phyloP scores from a whole-genome alignment of 2,113 vertebrate genomes.

The Ahaetulla prasina region DNA sequence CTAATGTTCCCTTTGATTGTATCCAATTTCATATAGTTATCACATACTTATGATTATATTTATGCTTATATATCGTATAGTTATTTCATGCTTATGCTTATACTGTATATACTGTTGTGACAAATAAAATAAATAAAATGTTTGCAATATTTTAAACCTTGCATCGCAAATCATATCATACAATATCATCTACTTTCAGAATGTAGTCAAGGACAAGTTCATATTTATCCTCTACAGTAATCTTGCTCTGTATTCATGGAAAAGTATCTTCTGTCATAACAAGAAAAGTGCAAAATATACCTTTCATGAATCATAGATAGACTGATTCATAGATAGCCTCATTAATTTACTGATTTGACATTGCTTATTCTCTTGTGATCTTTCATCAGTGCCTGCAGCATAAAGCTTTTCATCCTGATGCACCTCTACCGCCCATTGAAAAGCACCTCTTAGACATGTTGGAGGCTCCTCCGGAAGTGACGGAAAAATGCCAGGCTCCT shows the following conservation, averaged over 20 bases:
- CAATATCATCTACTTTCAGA: background rate
- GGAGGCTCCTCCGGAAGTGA: slow-evolving; percentile 74
- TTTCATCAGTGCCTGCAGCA: slow-evolving; percentile 88
- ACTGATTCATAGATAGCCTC: background rate
- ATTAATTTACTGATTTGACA: background rate
- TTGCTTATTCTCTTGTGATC: slow-evolving; percentile 24
- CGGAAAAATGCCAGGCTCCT: slow-evolving; percentile 69
- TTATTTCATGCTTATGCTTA: no score
- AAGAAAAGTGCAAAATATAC: background rate
- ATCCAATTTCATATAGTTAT: no score
- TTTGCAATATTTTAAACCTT: background rate
- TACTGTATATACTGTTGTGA: no score
- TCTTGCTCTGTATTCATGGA: background rate
- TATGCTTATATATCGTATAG: no score
- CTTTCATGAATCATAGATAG: background rate
- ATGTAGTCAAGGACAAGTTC: background rate
- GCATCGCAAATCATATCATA: background rate
- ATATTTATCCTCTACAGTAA: background rate
- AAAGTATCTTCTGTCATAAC: background rate
- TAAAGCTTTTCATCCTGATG: slow-evolving; percentile 77
- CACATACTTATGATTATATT: no score
- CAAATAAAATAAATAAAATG: no score
- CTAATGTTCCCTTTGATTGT: no score
- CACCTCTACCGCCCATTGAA: slow-evolving; percentile 80
- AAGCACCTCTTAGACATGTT: slow-evolving; percentile 78